These are phyloP conservation scores for Ciconia stormi DNA, from an alignment of 2,113 vertebrate species.

Conservation along the genomic window DNA sequence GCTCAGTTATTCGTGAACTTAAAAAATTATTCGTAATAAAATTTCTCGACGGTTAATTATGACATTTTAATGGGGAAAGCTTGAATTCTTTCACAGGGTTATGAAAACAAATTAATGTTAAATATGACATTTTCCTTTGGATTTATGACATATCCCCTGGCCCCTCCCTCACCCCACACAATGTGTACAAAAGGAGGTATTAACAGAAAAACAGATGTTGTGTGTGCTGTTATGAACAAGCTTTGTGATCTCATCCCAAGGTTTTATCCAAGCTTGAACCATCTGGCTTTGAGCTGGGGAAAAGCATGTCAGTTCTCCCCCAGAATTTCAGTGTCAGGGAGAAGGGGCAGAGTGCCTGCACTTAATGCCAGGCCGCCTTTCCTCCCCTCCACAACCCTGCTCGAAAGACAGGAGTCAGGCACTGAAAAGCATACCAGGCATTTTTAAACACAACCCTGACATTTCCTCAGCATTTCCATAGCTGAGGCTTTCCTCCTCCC, in stretches of 20 bases:
- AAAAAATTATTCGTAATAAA: conserved; percentile 35
- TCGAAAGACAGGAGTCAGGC: conserved; percentile 75
- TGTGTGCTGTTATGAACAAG: conserved; percentile 67
- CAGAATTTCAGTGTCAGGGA: conserved; percentile 81
- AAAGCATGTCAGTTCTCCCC: conserved; percentile 80
- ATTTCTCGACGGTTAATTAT: conserved; percentile 42
- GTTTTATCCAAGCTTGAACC: conserved; percentile 76
- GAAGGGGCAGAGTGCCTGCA: conserved; percentile 43
- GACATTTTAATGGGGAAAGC: conserved; percentile 60
- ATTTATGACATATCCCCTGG: conserved; percentile 51
- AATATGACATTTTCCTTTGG: conserved; percentile 58
- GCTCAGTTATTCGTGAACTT: conserved; percentile 4
- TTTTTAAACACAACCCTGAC: conserved; percentile 79
- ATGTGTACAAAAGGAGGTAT: conserved; percentile 57
- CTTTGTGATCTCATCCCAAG: conserved; percentile 78
- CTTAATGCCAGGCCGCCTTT: conserved; percentile 63
- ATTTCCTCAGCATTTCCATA: conserved; percentile 75
- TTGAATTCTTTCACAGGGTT: conserved; percentile 56
- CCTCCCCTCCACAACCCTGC: conserved; percentile 61
- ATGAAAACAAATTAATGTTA: conserved; percentile 68
- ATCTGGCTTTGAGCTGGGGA: conserved; percentile 85
- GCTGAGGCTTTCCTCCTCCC: conserved; percentile 59
- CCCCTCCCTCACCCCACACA: conserved; percentile 47
- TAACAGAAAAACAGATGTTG: conserved; percentile 67
- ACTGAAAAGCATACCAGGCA: conserved; percentile 79